Conservation (phyloP, 2,888 invertebrate genomes). For the Tenthredo livida region DNA sequence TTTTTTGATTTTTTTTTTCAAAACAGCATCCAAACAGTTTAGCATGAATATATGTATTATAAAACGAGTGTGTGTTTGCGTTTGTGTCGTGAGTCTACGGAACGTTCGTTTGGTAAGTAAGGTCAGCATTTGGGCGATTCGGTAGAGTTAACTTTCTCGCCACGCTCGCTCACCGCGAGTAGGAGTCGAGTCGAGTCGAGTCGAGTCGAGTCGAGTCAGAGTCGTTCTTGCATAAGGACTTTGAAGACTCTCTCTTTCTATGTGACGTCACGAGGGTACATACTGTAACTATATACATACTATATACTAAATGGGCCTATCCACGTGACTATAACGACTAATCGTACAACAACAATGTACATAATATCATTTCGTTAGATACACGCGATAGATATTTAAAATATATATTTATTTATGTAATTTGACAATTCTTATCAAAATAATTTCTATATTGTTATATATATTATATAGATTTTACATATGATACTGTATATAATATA, state of each 20-base stretch:
- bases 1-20: background rate
- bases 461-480: too few species aligned
- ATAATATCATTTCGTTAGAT: background rate
- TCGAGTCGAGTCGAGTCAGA: background rate
- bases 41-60: background rate
- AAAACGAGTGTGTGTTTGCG: background rate
- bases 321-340: background rate
- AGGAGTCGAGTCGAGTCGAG: too few species aligned
- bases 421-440: too few species aligned
- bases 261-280: constrained; percentile 72
- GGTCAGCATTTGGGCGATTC: constrained; percentile 74
- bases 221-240: background rate
- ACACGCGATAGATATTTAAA: background rate
- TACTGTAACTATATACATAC: background rate
- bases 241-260: constrained; percentile 75
- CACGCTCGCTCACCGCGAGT: constrained; percentile 30
- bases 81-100: background rate
- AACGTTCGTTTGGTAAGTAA: constrained; percentile 68
- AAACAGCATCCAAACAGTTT: background rate
- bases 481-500: too few species aligned
- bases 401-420: background rate
- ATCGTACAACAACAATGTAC: background rate
- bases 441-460: too few species aligned
- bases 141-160: constrained; percentile 71
- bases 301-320: background rate